Evolutionary conservation across 2,888 invertebrate species (phyloP), one percentile per base, ranked within the genome.

Genomic region (Drosophila peninsularis): DNA sequence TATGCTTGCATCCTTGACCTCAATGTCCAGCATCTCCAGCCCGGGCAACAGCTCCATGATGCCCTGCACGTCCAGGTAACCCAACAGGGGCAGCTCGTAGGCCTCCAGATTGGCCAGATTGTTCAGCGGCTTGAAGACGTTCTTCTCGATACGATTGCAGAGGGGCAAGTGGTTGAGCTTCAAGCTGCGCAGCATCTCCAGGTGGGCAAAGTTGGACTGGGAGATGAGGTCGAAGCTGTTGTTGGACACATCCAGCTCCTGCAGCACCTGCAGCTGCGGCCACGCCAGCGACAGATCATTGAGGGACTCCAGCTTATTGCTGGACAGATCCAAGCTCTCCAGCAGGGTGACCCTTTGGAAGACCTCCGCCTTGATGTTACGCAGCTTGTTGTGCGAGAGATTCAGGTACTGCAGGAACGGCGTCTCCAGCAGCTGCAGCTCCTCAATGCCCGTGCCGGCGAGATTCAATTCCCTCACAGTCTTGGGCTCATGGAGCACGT

Each of bases 401-500:
- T 98, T 97, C 30, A 98, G 92, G 64, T 93, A 93, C 75, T 95
- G 95, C 56, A 98, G 93, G 90, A 98, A 98, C 0, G 98, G 98
- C 9, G 97, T 97, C 92, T 98, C 97, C 32, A 97, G 91, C 65
- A 95, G 94, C 0, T 94, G 94, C 0, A 97, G 93, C 10, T 93
- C 92, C 66, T 93, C 94, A 36, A 98, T 95, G 13, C 96, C 96
- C 5, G 96, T 96, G 11, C 95, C 95, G 0, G 97, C 97, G 56
- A 98, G 93, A 91, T 97, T 97, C 14, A 98, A 92, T 63, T 95
- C 95, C 44, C 97, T 93, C 0, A 97, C 95, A 0, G 97, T 97
- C 93, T 98, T 98, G 0, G 98, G 98, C 90, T 98, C 97, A 32
- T 96, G 96, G 1, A 98, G 92, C 60, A 98, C 94, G 89, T 96